phyloP scores from a whole-genome alignment of 2,797 vertebrate species.

The Coregonus ussuriensis region DNA sequence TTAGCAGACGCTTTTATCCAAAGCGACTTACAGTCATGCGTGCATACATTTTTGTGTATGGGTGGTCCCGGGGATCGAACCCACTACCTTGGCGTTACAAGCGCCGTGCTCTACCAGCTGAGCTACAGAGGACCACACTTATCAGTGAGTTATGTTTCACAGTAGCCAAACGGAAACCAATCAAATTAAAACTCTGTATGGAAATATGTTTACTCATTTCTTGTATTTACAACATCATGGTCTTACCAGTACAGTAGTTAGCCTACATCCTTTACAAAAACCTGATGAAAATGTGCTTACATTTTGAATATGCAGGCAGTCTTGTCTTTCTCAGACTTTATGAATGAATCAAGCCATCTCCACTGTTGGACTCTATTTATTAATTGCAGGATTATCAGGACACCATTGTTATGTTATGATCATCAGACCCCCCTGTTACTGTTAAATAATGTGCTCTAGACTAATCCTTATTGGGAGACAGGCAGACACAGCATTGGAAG shows the following conservation, averaged over 20 bases:
- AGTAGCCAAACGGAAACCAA: neutral
- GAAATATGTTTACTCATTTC: neutral
- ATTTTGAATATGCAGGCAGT: conserved; percentile 6
- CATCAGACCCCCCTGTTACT: neutral
- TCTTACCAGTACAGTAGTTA: conserved; percentile 1
- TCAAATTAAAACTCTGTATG: neutral
- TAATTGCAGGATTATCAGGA: neutral
- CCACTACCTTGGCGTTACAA: no score
- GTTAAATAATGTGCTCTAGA: neutral
- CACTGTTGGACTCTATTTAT: neutral
- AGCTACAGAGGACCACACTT: no score
- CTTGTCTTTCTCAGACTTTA: neutral
- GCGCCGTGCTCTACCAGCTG: no score
- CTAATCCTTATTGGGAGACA: neutral
- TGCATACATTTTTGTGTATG: no score
- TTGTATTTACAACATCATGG: neutral
- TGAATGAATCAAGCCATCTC: neutral
- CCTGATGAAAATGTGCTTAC: conserved; percentile 25
- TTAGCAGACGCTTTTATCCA: no score
- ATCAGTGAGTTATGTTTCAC: neutral
- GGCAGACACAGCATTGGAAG: neutral
- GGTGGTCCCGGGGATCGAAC: no score
- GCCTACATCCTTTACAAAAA: neutral
- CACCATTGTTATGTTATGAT: neutral
- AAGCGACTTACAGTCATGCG: no score